phyloP scores from a whole-genome alignment of 2,888 invertebrate species.

The Periphyllus acericola region DNA sequence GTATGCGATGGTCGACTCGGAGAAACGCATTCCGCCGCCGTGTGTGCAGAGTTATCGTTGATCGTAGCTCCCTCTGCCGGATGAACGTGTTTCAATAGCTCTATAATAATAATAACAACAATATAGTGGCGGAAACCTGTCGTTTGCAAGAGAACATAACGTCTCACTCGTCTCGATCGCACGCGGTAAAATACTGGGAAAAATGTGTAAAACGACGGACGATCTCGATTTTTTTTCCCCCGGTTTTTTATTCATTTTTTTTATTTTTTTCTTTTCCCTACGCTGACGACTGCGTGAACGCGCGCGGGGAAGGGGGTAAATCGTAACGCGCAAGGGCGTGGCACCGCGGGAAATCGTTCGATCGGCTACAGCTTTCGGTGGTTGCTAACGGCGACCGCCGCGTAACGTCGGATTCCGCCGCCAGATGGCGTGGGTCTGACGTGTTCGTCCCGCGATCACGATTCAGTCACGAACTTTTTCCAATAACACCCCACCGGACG shows the following conservation, averaged over 20 bases:
- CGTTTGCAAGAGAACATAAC: neutral
- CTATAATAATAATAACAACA: neutral
- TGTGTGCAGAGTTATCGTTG: neutral
- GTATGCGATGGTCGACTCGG: slow-evolving; percentile 26
- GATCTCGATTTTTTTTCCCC: no score
- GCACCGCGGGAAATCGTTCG: slow-evolving; percentile 50
- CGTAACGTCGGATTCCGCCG: neutral
- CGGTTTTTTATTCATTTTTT: neutral
- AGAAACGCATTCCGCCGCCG: neutral
- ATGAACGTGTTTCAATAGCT: neutral
- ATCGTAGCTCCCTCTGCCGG: slow-evolving; percentile 55
- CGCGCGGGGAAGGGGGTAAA: neutral
- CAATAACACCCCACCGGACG: no score
- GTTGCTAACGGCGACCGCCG: slow-evolving; percentile 53
- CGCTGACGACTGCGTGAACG: no score
- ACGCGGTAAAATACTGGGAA: no score
- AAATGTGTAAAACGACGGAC: no score
- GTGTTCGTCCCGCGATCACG: no score
- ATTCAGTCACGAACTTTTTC: neutral
- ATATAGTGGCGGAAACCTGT: neutral
- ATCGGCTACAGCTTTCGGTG: slow-evolving; percentile 55
- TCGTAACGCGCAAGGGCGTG: slow-evolving; percentile 52
- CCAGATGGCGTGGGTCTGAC: slow-evolving; percentile 37
- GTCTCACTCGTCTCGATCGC: neutral
- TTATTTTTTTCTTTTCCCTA: neutral